Percentiles rank a stretch among this genome's conserved stretches.
Evolutionary conservation across 2,888 invertebrate species (phyloP).

Genomic region (Nasonovia ribisnigri): DNA sequence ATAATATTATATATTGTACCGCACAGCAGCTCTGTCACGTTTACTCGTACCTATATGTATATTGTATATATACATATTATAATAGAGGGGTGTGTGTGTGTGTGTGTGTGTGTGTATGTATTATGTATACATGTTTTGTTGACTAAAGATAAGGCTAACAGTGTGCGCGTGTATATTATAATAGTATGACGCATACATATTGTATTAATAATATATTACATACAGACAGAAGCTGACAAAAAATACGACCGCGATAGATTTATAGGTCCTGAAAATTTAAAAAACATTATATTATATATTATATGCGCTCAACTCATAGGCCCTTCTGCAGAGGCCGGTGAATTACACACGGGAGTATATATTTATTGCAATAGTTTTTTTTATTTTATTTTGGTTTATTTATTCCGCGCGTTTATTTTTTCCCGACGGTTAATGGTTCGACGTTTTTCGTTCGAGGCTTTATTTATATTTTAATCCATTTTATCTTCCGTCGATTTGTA

Average conservation of each 20-base stretch:
- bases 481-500: conserved; percentile 40
- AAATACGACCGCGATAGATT: neutral
- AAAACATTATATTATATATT: neutral
- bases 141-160: neutral
- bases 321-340: neutral
- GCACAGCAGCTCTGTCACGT: neutral
- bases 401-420: conserved; percentile 25
- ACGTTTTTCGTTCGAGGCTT: conserved; percentile 14
- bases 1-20: neutral
- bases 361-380: conserved; percentile 31
- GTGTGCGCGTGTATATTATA: neutral
- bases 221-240: neutral
- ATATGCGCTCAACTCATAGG: neutral
- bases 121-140: neutral
- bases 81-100: too few species aligned
- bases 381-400: conserved; percentile 29
- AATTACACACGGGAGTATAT: neutral
- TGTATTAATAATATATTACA: neutral
- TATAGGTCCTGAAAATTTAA: conserved; percentile 3
- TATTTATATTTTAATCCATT: conserved; percentile 46
- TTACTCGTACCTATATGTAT: neutral
- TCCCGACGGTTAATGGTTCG: conserved; percentile 9
- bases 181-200: neutral
- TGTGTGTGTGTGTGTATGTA: too few species aligned
- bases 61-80: too few species aligned